Conservation (phyloP, 2,888 invertebrate species). For the Macrophya alboannulata region DNA sequence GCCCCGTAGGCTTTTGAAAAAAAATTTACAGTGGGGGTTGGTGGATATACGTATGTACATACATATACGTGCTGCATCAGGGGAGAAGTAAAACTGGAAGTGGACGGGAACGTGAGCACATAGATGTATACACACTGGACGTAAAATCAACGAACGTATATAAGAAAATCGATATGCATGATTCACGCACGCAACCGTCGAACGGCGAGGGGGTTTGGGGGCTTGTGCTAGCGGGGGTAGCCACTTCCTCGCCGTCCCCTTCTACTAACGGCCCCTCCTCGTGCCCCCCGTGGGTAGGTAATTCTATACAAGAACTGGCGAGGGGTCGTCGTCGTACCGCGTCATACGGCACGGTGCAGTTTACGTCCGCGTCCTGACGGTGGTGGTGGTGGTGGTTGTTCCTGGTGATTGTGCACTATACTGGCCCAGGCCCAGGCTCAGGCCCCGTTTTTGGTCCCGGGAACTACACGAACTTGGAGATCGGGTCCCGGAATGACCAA, state of each 20-base stretch:
- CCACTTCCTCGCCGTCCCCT: constrained; percentile 52
- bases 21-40: constrained; percentile 42
- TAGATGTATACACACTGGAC: constrained; percentile 29
- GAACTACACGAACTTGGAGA: neutral
- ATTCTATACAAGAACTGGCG: constrained; percentile 56
- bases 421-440: neutral
- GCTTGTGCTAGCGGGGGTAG: constrained; percentile 62
- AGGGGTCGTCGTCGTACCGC: constrained; percentile 54
- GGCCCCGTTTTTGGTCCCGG: constrained; percentile 3
- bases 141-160: constrained; percentile 37
- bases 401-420: constrained; percentile 21
- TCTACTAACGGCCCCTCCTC: constrained; percentile 44
- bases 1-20: constrained; percentile 44
- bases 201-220: constrained; percentile 62
- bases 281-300: constrained; percentile 56
- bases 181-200: constrained; percentile 74
- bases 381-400: constrained; percentile 39
- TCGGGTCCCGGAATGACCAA: neutral
- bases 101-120: constrained; percentile 41
- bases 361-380: constrained; percentile 39
- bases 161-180: constrained; percentile 80
- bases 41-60: neutral
- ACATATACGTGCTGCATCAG: constrained; percentile 37
- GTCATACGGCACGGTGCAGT: constrained; percentile 55
- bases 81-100: constrained; percentile 31